phyloP scores from a whole-genome alignment of 2,888 invertebrate genomes.

The Lithophane leautieri region DNA sequence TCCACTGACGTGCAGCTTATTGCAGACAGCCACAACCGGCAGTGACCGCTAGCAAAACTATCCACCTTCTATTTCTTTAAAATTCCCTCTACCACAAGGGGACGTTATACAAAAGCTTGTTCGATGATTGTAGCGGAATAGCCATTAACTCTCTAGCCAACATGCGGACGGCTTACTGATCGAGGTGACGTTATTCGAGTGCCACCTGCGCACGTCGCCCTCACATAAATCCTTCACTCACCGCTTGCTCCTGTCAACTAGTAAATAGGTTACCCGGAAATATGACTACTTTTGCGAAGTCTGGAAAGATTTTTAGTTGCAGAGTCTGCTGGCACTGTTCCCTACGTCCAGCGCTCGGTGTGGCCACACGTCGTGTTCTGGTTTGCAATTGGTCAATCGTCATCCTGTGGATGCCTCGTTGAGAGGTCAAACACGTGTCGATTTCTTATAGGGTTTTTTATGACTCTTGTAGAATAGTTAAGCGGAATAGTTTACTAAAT shows the following conservation, averaged over 20 bases:
- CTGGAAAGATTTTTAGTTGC: background rate
- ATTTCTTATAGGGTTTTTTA: too few relatives aligned
- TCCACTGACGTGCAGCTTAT: too few relatives aligned
- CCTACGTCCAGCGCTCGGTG: too few relatives aligned
- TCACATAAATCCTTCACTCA: background rate
- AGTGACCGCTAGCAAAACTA: background rate
- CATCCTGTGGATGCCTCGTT: too few relatives aligned
- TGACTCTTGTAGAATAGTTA: too few relatives aligned
- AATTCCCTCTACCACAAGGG: background rate
- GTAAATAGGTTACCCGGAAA: background rate
- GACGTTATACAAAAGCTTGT: background rate
- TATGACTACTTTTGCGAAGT: background rate
- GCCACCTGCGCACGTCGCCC: too few relatives aligned
- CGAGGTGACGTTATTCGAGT: background rate
- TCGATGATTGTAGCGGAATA: slow-evolving; percentile 12
- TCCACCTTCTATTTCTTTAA: background rate
- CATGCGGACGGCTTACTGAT: background rate
- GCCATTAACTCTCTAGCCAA: background rate
- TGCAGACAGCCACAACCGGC: background rate
- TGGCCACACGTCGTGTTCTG: too few relatives aligned
- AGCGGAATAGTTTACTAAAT: too few relatives aligned
- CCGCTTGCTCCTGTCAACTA: background rate
- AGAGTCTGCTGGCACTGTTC: too few relatives aligned
- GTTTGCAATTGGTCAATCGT: too few relatives aligned
- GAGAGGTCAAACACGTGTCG: too few relatives aligned